These are phyloP conservation scores for Holacanthella duospinosa DNA, from an alignment of 2,888 invertebrate species.

Conservation along the genomic window DNA sequence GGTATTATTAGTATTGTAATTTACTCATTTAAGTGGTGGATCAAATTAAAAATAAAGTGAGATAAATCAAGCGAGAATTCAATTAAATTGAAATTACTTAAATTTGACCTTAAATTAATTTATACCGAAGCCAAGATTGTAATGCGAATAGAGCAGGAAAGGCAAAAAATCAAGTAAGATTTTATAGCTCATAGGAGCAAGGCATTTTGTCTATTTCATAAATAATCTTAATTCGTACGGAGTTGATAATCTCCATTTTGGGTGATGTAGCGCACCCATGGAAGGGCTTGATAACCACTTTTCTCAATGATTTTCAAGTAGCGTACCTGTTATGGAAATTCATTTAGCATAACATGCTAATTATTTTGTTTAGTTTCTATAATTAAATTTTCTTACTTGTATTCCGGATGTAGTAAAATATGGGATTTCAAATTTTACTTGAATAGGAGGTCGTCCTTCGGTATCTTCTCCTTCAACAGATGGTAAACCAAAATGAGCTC, in stretches of 20 bases:
- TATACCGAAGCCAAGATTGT: too few relatives aligned
- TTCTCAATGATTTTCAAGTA: slow-evolving; percentile 98
- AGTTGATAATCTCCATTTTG: slow-evolving; percentile 98
- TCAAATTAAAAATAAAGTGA: too few relatives aligned
- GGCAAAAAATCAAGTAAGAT: too few relatives aligned
- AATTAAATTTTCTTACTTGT: slow-evolving; percentile 58
- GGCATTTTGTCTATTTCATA: too few relatives aligned
- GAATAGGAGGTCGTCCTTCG: slow-evolving; percentile 94
- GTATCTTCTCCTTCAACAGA: slow-evolving; percentile 88
- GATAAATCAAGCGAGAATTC: too few relatives aligned
- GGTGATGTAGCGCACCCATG: slow-evolving; percentile 99
- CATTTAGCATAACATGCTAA: background rate
- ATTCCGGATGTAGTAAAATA: slow-evolving; percentile 98
- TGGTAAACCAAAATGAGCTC: slow-evolving; percentile 94
- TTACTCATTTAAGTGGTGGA: too few relatives aligned
- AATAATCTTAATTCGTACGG: slow-evolving; percentile 74
- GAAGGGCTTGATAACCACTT: slow-evolving; percentile 95
- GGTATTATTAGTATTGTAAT: too few relatives aligned
- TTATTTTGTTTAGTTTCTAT: background rate
- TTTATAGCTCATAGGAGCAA: too few relatives aligned
- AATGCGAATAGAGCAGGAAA: too few relatives aligned
- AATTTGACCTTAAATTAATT: too few relatives aligned
- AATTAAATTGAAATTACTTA: too few relatives aligned
- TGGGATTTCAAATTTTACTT: slow-evolving; percentile 97
- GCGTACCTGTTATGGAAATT: slow-evolving; percentile 50